phyloP scores from a whole-genome alignment of 2,888 invertebrate species.

The Limenitis arthemis region DNA sequence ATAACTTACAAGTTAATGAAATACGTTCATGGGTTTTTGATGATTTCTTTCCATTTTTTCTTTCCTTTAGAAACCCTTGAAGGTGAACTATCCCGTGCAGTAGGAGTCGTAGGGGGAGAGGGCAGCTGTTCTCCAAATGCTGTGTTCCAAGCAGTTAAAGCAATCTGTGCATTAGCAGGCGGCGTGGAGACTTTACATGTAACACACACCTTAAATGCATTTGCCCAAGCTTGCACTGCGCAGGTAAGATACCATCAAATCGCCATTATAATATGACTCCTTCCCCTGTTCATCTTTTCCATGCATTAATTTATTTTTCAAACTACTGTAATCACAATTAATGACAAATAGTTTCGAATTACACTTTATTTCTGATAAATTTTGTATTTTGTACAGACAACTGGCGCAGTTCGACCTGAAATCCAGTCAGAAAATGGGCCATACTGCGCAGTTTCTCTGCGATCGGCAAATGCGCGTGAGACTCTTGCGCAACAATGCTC shows the following conservation, averaged over 20 bases:
- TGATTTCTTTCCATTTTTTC: too few species aligned
- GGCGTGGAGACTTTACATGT: slow-evolving; percentile 92
- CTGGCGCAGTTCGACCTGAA: slow-evolving; percentile 65
- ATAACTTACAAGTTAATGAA: too few species aligned
- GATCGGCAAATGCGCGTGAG: slow-evolving; percentile 72
- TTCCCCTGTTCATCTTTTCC: too few species aligned
- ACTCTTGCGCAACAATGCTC: slow-evolving; percentile 77
- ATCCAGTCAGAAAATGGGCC: slow-evolving; percentile 78
- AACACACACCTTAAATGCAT: slow-evolving; percentile 80
- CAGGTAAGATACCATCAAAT: slow-evolving; percentile 40
- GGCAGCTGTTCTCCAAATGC: slow-evolving; percentile 66
- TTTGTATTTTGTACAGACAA: slow-evolving; percentile 29
- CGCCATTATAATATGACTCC: background rate
- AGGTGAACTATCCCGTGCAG: slow-evolving; percentile 83
- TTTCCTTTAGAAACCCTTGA: slow-evolving; percentile 79
- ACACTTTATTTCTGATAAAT: background rate
- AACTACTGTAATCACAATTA: background rate
- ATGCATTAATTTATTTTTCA: too few species aligned
- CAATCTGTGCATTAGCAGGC: slow-evolving; percentile 90
- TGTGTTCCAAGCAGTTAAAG: slow-evolving; percentile 92
- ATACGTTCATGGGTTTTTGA: too few species aligned
- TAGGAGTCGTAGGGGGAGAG: slow-evolving; percentile 74
- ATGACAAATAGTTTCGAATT: background rate
- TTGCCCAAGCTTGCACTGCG: slow-evolving; percentile 70
- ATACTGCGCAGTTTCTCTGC: slow-evolving; percentile 77